A percentile compares a stretch with the other conserved stretches of the same genome.
phyloP scores from a whole-genome alignment of 2,797 vertebrate species.

The Luscinia luscinia region DNA sequence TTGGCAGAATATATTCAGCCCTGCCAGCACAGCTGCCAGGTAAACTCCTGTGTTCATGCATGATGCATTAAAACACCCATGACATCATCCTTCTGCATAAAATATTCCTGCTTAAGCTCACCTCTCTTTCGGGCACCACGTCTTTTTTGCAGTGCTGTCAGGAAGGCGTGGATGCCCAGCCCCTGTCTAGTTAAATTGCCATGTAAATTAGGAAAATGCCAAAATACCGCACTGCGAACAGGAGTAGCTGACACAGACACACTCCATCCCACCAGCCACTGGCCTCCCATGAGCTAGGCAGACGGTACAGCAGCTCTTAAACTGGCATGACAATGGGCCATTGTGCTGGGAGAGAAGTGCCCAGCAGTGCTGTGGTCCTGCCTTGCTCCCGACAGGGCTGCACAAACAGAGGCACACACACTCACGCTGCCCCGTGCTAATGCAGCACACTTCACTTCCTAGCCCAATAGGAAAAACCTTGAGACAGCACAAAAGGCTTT shows the following conservation, averaged over 20 bases:
- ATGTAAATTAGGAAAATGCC: not conserved
- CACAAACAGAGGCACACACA: not conserved
- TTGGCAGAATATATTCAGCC: not conserved
- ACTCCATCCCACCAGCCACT: not conserved
- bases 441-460: not conserved
- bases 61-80: not conserved
- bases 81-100: not conserved
- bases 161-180: not conserved
- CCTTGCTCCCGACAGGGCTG: not conserved
- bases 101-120: not conserved
- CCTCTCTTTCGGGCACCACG: not conserved
- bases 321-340: not conserved
- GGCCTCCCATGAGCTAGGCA: not conserved
- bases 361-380: not conserved
- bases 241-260: not conserved
- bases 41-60: not conserved
- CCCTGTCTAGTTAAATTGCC: not conserved
- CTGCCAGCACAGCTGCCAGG: not conserved
- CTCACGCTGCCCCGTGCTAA: not conserved
- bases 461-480: not conserved
- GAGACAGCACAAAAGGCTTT: not conserved
- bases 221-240: not conserved
- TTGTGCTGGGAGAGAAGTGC: not conserved
- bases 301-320: not conserved
- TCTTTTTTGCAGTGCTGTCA: not conserved